phyloP scores from a whole-genome alignment of 2,113 vertebrate genomes.

The Nannobrachium achirus region DNA sequence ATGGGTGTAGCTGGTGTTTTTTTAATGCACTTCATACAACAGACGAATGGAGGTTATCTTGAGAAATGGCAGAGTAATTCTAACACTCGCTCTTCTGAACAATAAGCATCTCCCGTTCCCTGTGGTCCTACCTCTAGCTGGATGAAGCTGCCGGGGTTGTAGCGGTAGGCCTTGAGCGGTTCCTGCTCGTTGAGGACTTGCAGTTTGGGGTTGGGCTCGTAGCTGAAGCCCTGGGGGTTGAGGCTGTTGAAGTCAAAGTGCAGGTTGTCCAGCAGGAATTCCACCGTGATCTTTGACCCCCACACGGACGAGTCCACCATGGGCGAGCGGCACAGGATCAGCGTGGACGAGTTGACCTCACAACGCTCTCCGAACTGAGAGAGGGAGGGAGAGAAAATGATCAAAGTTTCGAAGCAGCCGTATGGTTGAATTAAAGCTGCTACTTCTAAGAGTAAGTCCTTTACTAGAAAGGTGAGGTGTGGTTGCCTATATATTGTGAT shows the following conservation, averaged over 20 bases:
- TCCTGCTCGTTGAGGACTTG: slow-evolving; percentile 86
- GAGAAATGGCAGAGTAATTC: too few relatives aligned
- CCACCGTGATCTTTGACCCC: slow-evolving; percentile 79
- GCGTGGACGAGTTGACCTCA: slow-evolving; percentile 87
- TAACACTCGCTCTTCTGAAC: not conserved
- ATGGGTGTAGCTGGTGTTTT: too few relatives aligned
- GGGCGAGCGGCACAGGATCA: slow-evolving; percentile 89
- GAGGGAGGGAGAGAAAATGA: slow-evolving; percentile 25
- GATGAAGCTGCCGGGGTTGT: slow-evolving; percentile 96
- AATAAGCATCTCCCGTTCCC: not conserved
- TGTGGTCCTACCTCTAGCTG: slow-evolving; percentile 89
- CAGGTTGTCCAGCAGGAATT: slow-evolving; percentile 93
- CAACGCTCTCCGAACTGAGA: slow-evolving; percentile 87
- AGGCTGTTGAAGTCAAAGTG: slow-evolving; percentile 86
- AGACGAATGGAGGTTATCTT: too few relatives aligned
- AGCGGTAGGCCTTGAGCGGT: slow-evolving; percentile 85
- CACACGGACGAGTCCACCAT: slow-evolving; percentile 79
- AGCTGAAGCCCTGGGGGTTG: slow-evolving; percentile 85
- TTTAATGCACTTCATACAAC: too few relatives aligned
- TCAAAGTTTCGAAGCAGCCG: not conserved
- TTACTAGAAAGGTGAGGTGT: too few relatives aligned
- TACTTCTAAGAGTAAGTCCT: too few relatives aligned
- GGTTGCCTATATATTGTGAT: too few relatives aligned
- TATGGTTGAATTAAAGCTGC: too few relatives aligned
- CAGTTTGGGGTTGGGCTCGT: slow-evolving; percentile 87